Base-by-base conservation (phyloP, 1,140 invertebrate genomes). In the Trichoplusia ni region DNA sequence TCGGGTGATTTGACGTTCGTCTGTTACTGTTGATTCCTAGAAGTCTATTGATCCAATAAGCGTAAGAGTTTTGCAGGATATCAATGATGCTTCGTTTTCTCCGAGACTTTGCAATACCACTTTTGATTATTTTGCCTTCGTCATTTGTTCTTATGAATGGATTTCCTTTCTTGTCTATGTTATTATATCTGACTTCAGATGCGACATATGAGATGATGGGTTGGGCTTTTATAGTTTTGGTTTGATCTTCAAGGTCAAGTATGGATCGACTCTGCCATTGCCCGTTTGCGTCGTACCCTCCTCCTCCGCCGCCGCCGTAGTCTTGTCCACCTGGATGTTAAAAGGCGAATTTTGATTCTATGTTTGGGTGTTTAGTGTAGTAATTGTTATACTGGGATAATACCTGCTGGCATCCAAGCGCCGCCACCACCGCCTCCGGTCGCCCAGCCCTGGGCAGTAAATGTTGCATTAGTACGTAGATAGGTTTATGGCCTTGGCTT, bases 231-330 rank as follows among this genome's bases (percentile, higher is more conserved):
- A 56, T 56, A 5, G 68, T 51, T 19, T 67, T 42, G 5, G 69
- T 31, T 67, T 78, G 61, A 18, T 69, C 69, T 63, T 88, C 85
- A 33, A 49, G 25, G 21, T 49, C 46, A 16, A 81, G 63, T 13
- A 87, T 86, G 1, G 85, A 83, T 70, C 89, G 65, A 58, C 86
- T 90, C 68, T 86, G 86, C 89, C 88, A 91, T 72, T 91, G 87
- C 9, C 80, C 89, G 49, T 89, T 89, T 29, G 84, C 77, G 54
- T 90, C 86, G 68, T 91, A 89, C 0, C 54, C 54, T 9, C 89
- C 89, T 31, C 86, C 83, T 3, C 44, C 44, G 6, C 44, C 25
- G n/a, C 81, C 79, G 9, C 38, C 38, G 18, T 81, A 84, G 51
- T 88, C 83, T 59, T 78, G 74, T 38, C 78, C 76, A 86, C 83